Evolutionary conservation across 2,797 vertebrate species (phyloP).

Genomic region (Myotis planiceps): DNA sequence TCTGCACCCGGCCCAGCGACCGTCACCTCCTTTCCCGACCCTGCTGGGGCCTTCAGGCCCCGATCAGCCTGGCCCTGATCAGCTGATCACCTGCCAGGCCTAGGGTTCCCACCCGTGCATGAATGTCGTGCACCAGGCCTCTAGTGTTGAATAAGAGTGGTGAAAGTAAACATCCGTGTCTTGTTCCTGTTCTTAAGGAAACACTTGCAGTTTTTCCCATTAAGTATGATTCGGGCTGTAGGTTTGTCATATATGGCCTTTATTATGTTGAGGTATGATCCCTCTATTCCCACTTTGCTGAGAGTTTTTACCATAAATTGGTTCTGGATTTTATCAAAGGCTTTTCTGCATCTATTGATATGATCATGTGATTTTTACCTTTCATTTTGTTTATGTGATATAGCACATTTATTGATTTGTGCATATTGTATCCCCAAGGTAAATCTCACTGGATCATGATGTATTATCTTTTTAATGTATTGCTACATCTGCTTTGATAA

Average conservation of each 20-base stretch:
- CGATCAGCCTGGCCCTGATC: no score
- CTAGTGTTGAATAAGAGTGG: not conserved
- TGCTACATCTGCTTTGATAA: not conserved
- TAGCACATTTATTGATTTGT: not conserved
- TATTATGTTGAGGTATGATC: not conserved
- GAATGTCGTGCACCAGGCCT: no score
- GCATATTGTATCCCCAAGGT: not conserved
- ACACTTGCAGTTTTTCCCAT: not conserved
- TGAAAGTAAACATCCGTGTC: not conserved
- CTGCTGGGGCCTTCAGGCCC: no score
- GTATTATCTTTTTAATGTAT: not conserved
- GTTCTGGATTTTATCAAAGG: not conserved
- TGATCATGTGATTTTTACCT: not conserved
- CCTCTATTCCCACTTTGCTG: not conserved
- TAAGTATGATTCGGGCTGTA: not conserved
- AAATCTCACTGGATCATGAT: not conserved
- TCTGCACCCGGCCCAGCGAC: no score
- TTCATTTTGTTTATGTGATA: not conserved
- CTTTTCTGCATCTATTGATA: not conserved
- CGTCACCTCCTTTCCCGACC: no score
- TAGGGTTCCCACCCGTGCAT: no score
- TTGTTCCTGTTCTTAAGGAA: not conserved
- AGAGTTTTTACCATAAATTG: not conserved
- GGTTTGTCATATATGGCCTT: not conserved
- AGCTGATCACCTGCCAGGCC: no score